Percentiles rank a stretch among this genome's conserved stretches.
phyloP scores from a whole-genome alignment of 1,140 invertebrate species.

The Zaprionus ornatus region DNA sequence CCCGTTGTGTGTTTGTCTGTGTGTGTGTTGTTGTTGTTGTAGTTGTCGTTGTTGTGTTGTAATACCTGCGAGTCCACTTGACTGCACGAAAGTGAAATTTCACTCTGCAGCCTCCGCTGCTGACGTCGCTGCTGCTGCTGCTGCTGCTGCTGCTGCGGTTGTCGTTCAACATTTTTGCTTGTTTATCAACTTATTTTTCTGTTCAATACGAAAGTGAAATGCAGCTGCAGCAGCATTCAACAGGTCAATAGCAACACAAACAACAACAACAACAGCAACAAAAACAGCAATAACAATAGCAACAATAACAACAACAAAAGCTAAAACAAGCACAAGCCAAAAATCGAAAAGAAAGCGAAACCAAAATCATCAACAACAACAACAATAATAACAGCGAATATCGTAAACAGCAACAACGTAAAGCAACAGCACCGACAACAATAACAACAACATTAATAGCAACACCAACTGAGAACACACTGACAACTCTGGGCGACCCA shows the following conservation, averaged over 20 bases:
- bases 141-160: conserved; percentile 23
- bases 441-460: not conserved
- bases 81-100: conserved; percentile 73
- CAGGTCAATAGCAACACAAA: conserved; percentile 10
- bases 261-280: conserved; percentile 10
- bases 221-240: conserved; percentile 34
- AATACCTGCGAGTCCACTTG: conserved; percentile 57
- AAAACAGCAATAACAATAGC: conserved; percentile 4
- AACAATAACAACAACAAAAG: not conserved
- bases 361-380: conserved; percentile 3
- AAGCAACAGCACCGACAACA: not conserved
- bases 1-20: conserved; percentile 1
- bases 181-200: conserved; percentile 41
- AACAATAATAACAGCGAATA: conserved; percentile 2
- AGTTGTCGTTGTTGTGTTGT: conserved; percentile 26
- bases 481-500: not conserved
- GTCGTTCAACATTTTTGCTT: conserved; percentile 39
- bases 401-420: not conserved
- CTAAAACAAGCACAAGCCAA: not conserved
- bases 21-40: conserved; percentile 13
- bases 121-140: conserved; percentile 8
- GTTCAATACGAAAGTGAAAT: conserved; percentile 59
- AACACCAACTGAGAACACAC: conserved; percentile 1
- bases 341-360: conserved; percentile 13
- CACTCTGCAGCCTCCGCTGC: conserved; percentile 56